Conservation (phyloP, 2,797 vertebrate species). For the Phrynocephalus forsythii region DNA sequence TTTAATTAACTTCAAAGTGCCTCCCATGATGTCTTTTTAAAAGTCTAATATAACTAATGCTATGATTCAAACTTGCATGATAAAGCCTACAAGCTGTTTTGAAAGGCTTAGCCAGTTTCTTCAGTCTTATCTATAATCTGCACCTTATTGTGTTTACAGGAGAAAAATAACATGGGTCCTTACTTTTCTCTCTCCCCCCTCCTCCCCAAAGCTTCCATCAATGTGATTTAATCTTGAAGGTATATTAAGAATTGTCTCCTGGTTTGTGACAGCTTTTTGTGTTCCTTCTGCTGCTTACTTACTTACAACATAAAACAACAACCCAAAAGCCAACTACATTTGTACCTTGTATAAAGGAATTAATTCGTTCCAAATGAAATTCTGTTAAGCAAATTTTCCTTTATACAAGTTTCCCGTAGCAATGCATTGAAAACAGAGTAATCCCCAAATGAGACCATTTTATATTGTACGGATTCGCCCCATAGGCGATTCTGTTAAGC, state of each 20-base stretch:
- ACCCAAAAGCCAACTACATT: not conserved
- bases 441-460: too few relatives aligned
- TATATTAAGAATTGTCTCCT: slow-evolving; percentile 47
- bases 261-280: slow-evolving; percentile 42
- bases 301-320: slow-evolving; percentile 38
- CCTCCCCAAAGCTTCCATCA: slow-evolving; percentile 37
- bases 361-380: too few relatives aligned
- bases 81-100: slow-evolving; percentile 35
- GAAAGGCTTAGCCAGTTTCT: slow-evolving; percentile 50
- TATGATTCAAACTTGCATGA: slow-evolving; percentile 57
- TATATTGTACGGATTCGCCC: too few relatives aligned
- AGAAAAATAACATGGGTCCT: slow-evolving; percentile 50
- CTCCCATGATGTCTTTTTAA: slow-evolving; percentile 45
- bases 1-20: slow-evolving; percentile 64
- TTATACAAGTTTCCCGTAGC: too few relatives aligned
- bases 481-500: too few relatives aligned
- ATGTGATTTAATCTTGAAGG: slow-evolving; percentile 50
- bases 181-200: not conserved
- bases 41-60: slow-evolving; percentile 41
- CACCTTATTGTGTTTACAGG: slow-evolving; percentile 35
- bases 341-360: too few relatives aligned
- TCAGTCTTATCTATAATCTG: slow-evolving; percentile 49
- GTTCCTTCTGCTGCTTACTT: slow-evolving; percentile 43
- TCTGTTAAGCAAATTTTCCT: too few relatives aligned
- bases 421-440: too few relatives aligned